phyloP scores from a whole-genome alignment of 2,797 vertebrate species.

The Siniperca undulata region DNA sequence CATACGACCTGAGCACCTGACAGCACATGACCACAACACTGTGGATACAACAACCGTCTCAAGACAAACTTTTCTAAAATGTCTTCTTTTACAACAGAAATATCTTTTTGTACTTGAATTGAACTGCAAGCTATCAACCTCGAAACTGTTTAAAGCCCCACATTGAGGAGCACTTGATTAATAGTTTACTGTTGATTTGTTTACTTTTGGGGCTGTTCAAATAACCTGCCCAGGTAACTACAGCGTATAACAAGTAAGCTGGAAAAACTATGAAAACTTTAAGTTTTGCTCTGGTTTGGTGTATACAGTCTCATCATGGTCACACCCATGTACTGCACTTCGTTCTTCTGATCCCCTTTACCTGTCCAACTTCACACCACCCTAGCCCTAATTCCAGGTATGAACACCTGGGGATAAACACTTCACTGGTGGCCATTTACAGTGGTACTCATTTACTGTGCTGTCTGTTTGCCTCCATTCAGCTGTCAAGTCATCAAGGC shows the following conservation, averaged over 20 bases:
- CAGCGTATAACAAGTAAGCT: not conserved
- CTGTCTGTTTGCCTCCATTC: conserved; percentile 11
- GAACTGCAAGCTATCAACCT: not conserved
- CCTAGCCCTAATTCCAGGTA: conserved; percentile 12
- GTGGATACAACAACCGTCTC: not conserved
- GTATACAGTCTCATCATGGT: conserved; percentile 2
- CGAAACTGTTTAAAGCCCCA: conserved; percentile 1
- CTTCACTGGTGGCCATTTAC: conserved; percentile 34
- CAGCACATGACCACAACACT: conserved; percentile 7
- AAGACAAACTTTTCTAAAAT: not conserved
- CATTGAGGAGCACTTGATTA: conserved; percentile 1
- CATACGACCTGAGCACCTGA: conserved; percentile 2
- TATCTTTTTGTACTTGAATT: not conserved
- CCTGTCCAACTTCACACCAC: conserved; percentile 17
- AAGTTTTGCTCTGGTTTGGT: conserved; percentile 26
- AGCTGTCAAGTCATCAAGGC: conserved; percentile 26
- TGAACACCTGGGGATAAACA: not conserved
- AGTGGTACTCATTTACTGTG: conserved; percentile 39
- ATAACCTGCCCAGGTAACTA: not conserved
- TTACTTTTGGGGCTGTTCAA: conserved; percentile 28
- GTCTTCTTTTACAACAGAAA: not conserved
- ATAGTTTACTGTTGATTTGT: conserved; percentile 27
- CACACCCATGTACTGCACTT: not conserved
- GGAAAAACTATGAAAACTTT: conserved; percentile 9
- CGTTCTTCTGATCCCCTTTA: conserved; percentile 23